Evolutionary conservation across 2,888 invertebrate species (phyloP).

Genomic region (Aleiodes leptofemur): DNA sequence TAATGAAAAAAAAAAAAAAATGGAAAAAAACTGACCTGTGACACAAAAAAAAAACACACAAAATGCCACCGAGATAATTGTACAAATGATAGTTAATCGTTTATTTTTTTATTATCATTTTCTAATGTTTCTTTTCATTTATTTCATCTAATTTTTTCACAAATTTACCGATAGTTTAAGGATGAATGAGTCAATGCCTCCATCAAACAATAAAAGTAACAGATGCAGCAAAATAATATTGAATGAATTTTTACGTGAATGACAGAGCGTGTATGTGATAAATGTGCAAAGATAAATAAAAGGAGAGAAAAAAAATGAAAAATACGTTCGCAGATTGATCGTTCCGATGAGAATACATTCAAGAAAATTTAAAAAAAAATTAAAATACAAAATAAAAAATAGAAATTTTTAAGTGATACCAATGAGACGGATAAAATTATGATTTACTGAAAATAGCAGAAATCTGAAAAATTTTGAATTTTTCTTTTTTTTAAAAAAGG

Average conservation of each 20-base stretch:
- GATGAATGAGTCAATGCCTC: conserved; percentile 16
- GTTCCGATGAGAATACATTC: conserved; percentile 41
- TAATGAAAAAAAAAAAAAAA: neutral
- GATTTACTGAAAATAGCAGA: too few species aligned
- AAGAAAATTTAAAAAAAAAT: conserved; percentile 1
- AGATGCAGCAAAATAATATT: neutral
- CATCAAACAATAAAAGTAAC: conserved; percentile 22
- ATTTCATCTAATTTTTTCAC: conserved; percentile 20
- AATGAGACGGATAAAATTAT: conserved; percentile 40
- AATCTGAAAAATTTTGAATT: too few species aligned
- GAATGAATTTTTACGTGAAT: conserved; percentile 4
- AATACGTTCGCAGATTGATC: conserved; percentile 49
- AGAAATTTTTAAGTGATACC: conserved; percentile 30
- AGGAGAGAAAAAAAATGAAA: neutral
- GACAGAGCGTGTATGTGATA: conserved; percentile 20
- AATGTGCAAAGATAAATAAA: conserved; percentile 26
- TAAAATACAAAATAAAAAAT: conserved; percentile 1
- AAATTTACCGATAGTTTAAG: conserved; percentile 16
- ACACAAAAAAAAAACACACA: neutral
- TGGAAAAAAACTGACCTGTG: conserved; percentile 14
- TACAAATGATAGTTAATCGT: conserved; percentile 36
- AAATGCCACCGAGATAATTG: conserved; percentile 38
- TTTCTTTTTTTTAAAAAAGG: too few species aligned
- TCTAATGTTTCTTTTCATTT: conserved; percentile 4
- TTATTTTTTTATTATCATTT: conserved; percentile 32